Base-by-base conservation (phyloP, 2,113 vertebrate genomes). In the Tretioscincus oriximinensis region DNA sequence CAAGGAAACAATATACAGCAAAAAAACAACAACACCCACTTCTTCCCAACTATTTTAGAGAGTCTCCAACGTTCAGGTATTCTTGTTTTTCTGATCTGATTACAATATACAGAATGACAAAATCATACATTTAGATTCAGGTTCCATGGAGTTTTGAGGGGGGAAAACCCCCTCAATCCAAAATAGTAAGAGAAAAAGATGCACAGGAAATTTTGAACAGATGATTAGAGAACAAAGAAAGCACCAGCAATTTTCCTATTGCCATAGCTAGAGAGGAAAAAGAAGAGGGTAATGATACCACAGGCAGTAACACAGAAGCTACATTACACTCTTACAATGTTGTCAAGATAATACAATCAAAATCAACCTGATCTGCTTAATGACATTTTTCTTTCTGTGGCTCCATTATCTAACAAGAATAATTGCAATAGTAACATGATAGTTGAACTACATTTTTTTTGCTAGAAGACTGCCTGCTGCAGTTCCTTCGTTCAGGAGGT, bases 291-390 rank as follows among this genome's bases (percentile, higher is more conserved):
- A 54, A 22, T 58, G 22, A 49, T 35, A 35, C 28, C 47, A 54
- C 65, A 58, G 35, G 28, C 6, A 68, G 49, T n/a, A 24, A 29
- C 9, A 29, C 9, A 24, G 10, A 26, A 58, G 47, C 68, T 47
- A 68, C 51, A 66, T 69, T 78, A 69, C 77, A 69, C 31, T 18
- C 28, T 69, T n/a, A 54, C 68, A 58, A 29, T 54, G 26, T 58
- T 58, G 28, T 58, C 21, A 1, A 24, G 51, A 78, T 31, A 69
- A 69, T n/a, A 58, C 65, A 58, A 58, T 69, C 22, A 69, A 49
- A 78, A 69, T 58, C 41, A 65, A 78, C 65, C 65, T 69, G 76
- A 35, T 69, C 29, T 78, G 60, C 28, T 60, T 68, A 69, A 28
- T 54, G 22, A 58, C 29, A 26, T 78, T 67, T 14, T 67, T 64